Percentiles rank a stretch among this genome's conserved stretches.
Conservation (phyloP, 2,113 vertebrate genomes). For the Jaculus jaculus region DNA sequence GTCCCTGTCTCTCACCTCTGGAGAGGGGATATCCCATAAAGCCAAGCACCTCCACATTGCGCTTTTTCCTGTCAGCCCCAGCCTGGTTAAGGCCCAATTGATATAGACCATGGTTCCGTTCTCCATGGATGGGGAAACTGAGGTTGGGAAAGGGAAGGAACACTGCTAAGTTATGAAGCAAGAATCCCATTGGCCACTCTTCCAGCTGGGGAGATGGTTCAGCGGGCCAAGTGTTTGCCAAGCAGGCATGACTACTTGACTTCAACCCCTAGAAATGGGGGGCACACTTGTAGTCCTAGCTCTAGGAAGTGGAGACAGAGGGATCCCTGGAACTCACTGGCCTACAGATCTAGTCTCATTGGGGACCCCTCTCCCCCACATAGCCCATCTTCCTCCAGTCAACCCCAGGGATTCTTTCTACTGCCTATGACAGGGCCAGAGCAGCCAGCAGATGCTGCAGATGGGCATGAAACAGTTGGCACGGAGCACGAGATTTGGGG, state of each 20-base stretch:
- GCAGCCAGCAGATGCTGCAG: too few species aligned
- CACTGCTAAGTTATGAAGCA: background rate
- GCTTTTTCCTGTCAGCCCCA: background rate
- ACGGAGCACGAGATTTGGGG: too few species aligned
- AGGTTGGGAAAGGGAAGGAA: background rate
- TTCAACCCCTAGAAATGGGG: background rate
- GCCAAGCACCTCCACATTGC: accelerated
- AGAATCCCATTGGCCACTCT: background rate
- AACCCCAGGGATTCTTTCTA: too few species aligned
- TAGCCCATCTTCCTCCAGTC: too few species aligned
- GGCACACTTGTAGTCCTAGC: too few species aligned
- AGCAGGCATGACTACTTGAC: background rate
- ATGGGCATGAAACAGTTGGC: too few species aligned
- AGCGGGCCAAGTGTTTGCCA: background rate
- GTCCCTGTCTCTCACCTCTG: too few species aligned
- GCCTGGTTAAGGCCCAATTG: background rate
- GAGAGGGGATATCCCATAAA: background rate
- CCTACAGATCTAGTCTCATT: too few species aligned
- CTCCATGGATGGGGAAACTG: background rate
- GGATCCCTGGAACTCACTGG: too few species aligned
- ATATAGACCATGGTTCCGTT: background rate
- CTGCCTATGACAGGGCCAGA: too few species aligned
- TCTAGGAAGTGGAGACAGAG: too few species aligned
- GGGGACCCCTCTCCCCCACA: too few species aligned
- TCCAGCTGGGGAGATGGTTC: background rate